Percentiles rank a stretch among this genome's conserved stretches.
Evolutionary conservation across 2,797 vertebrate genomes (phyloP).

Genomic region (Pangasius krempfi): DNA sequence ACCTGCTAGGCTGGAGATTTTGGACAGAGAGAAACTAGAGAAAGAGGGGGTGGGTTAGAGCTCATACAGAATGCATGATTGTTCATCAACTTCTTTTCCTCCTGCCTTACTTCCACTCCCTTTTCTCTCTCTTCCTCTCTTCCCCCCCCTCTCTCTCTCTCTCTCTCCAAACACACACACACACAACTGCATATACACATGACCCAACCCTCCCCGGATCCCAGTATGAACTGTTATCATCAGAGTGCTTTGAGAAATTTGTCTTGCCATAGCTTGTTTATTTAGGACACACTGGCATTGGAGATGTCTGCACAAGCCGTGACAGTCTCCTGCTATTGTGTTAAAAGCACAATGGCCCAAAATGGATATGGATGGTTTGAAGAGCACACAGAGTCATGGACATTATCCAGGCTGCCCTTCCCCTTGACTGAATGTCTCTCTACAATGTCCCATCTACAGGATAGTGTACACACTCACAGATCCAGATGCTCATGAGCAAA

Average conservation of each 20-base stretch:
- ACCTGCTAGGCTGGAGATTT: constrained; percentile 74
- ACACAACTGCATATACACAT: constrained; percentile 16
- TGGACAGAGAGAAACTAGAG: constrained; percentile 54
- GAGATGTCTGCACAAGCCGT: constrained; percentile 4
- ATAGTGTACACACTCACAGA: constrained; percentile 39
- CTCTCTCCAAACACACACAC: neutral
- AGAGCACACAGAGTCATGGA: constrained; percentile 20
- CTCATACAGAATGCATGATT: constrained; percentile 71
- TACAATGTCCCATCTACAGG: constrained; percentile 3
- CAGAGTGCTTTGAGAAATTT: constrained; percentile 54
- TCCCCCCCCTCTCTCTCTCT: constrained; percentile 12
- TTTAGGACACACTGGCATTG: neutral
- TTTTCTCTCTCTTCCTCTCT: neutral
- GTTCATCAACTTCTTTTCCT: constrained; percentile 65
- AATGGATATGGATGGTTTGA: constrained; percentile 20
- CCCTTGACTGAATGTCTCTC: constrained; percentile 25
- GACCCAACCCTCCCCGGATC: constrained; percentile 27
- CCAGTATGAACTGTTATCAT: neutral
- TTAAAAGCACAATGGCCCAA: neutral
- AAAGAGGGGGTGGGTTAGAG: constrained; percentile 67
- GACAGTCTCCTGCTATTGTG: neutral
- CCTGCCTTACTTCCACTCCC: constrained; percentile 23
- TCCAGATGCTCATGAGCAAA: constrained; percentile 10
- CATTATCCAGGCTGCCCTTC: constrained; percentile 28
- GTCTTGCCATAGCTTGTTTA: constrained; percentile 61